phyloP scores from a whole-genome alignment of 2,113 vertebrate species.

The Brachyhypopomus occidentalis region DNA sequence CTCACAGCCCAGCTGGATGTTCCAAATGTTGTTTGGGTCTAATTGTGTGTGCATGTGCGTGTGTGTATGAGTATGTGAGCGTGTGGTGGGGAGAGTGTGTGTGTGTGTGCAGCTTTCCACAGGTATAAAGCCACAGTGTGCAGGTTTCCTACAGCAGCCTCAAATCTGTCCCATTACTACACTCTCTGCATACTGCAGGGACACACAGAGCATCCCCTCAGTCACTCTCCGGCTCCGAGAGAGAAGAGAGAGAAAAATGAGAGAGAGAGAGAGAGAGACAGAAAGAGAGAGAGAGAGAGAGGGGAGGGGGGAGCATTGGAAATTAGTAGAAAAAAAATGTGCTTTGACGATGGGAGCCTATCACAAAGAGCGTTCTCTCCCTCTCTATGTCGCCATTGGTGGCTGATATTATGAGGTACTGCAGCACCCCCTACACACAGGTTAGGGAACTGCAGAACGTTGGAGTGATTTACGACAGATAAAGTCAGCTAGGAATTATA shows the following conservation, averaged over 20 bases:
- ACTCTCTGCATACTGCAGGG: constrained; percentile 17
- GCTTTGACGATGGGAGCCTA: constrained; percentile 59
- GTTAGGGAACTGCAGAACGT: constrained; percentile 50
- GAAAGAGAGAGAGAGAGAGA: constrained; percentile 41
- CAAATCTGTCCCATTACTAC: constrained; percentile 27
- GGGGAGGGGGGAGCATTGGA: constrained; percentile 44
- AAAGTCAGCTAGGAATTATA: neutral
- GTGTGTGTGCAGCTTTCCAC: constrained; percentile 34
- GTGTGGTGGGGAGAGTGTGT: constrained; percentile 1
- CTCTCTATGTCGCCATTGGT: constrained; percentile 58
- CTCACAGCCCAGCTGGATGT: constrained; percentile 28
- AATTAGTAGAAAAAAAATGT: constrained; percentile 55
- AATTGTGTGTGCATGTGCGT: neutral
- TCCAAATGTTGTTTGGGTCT: constrained; percentile 19
- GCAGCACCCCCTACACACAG: constrained; percentile 64
- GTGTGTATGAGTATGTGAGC: neutral
- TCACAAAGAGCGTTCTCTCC: constrained; percentile 62
- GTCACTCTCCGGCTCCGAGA: neutral
- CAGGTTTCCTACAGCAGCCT: constrained; percentile 28
- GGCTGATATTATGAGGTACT: constrained; percentile 68
- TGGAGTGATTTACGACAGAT: constrained; percentile 19
- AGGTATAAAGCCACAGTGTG: constrained; percentile 42
- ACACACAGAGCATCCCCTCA: neutral
- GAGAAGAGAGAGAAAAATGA: constrained; percentile 56
- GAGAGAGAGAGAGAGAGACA: constrained; percentile 46